A percentile compares a stretch with the other conserved stretches of the same genome.
phyloP scores from a whole-genome alignment of 2,888 invertebrate species.

The Aphodius sticticus region DNA sequence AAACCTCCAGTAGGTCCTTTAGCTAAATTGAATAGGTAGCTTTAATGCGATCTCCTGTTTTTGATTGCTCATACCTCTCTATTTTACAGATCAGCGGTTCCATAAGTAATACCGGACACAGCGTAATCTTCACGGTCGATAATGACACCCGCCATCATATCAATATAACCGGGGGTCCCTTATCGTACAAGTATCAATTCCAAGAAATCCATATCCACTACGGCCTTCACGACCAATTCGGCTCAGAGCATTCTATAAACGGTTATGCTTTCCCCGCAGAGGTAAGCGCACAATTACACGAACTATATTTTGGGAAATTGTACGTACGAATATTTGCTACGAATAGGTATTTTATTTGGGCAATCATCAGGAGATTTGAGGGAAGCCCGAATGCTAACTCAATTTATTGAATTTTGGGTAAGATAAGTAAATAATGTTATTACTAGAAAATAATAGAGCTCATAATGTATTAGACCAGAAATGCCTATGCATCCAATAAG shows the following conservation, averaged over 20 bases:
- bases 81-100: slow-evolving; percentile 82
- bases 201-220: slow-evolving; percentile 96
- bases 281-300: slow-evolving; percentile 66
- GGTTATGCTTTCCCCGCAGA: slow-evolving; percentile 97
- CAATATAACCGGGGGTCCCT: slow-evolving; percentile 94
- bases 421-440: too few species aligned
- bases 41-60: not conserved
- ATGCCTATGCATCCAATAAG: too few species aligned
- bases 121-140: slow-evolving; percentile 90
- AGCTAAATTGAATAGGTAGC: not conserved
- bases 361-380: not conserved
- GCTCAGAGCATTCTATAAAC: slow-evolving; percentile 97
- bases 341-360: slow-evolving; percentile 6
- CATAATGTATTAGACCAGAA: too few species aligned
- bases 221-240: slow-evolving; percentile 88
- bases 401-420: not conserved
- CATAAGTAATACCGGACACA: slow-evolving; percentile 93
- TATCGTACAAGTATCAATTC: slow-evolving; percentile 95
- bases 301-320: not conserved
- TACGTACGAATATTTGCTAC: not conserved
- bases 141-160: slow-evolving; percentile 85
- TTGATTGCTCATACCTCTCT: not conserved
- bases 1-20: not conserved
- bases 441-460: too few species aligned
- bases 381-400: not conserved